A percentile compares a stretch with the other conserved stretches of the same genome.
Conservation (phyloP, 2,797 vertebrate species). For the Notamacropus eugenii region DNA sequence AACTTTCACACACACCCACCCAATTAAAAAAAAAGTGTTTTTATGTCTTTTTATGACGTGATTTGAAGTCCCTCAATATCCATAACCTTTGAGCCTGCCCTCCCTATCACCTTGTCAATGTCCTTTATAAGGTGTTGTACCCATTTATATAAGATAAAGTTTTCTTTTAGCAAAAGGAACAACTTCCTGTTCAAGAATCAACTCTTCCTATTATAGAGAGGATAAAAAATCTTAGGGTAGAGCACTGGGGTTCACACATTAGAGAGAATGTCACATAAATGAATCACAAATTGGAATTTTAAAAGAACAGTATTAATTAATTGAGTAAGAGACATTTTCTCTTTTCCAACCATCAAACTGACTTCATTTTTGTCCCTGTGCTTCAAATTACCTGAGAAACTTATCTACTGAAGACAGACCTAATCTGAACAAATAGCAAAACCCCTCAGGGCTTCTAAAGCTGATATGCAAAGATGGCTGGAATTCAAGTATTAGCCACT, state of each 20-base stretch:
- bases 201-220: slow-evolving; percentile 51
- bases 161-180: slow-evolving; percentile 32
- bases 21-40: too few species aligned
- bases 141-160: neutral
- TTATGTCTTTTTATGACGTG: too few species aligned
- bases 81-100: neutral
- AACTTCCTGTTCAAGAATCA: slow-evolving; percentile 52
- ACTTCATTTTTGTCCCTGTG: slow-evolving; percentile 82
- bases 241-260: slow-evolving; percentile 77
- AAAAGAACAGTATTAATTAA: slow-evolving; percentile 87
- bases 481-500: slow-evolving; percentile 73
- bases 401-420: slow-evolving; percentile 90
- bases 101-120: neutral
- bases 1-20: too few species aligned
- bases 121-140: neutral
- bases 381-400: slow-evolving; percentile 86
- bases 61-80: neutral
- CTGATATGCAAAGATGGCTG: slow-evolving; percentile 71
- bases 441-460: slow-evolving; percentile 74
- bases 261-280: slow-evolving; percentile 77
- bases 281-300: slow-evolving; percentile 80
- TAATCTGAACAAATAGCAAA: slow-evolving; percentile 90
- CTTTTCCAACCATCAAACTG: slow-evolving; percentile 87
- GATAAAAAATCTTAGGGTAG: slow-evolving; percentile 69
- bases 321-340: slow-evolving; percentile 85